phyloP scores from a whole-genome alignment of 2,113 vertebrate species.

The Gavialis gangeticus region DNA sequence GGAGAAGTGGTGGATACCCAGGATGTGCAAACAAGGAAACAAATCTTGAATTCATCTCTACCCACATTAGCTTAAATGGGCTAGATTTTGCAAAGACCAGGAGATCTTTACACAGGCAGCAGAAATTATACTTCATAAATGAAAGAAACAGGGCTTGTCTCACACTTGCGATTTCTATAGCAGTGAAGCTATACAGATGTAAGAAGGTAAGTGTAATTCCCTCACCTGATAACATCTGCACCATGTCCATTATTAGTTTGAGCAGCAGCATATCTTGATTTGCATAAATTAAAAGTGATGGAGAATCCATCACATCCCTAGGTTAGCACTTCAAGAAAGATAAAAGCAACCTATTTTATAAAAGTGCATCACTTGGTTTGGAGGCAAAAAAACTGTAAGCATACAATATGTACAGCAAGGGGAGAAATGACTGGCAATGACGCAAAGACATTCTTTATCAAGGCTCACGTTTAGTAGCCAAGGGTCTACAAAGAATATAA shows the following conservation, averaged over 20 bases:
- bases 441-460: not conserved
- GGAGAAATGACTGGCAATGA: not conserved
- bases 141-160: not conserved
- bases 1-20: too few relatives aligned
- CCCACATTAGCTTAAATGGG: not conserved
- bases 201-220: not conserved
- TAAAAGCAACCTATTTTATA: not conserved
- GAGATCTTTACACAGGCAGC: not conserved
- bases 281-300: not conserved
- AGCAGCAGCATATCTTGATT: not conserved
- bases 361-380: not conserved
- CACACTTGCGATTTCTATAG: not conserved
- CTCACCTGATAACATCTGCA: not conserved
- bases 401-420: not conserved
- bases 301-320: not conserved
- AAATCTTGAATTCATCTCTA: too few relatives aligned
- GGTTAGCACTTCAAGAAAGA: not conserved
- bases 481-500: not conserved
- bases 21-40: too few relatives aligned
- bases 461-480: not conserved
- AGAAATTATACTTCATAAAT: not conserved
- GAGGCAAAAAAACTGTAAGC: not conserved
- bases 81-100: not conserved
- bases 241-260: not conserved
- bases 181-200: not conserved